Evolutionary conservation across 2,888 invertebrate species (phyloP), one percentile per base, ranked within the genome.

Genomic region (Ligdia adustata): DNA sequence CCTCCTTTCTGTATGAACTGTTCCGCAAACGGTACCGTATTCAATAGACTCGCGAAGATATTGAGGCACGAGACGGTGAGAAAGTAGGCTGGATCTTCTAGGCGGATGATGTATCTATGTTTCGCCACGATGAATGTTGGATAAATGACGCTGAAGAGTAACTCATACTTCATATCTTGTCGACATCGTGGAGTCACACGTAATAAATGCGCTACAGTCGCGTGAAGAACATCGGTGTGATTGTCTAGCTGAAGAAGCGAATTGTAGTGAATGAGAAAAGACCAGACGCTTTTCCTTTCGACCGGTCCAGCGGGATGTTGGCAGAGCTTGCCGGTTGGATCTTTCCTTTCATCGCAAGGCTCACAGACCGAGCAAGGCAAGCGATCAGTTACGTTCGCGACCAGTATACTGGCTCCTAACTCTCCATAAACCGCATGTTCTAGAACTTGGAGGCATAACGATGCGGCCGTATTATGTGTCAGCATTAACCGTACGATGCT

Each of bases 361-460:
- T 86, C 86, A 56, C 91, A 91, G 4, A 86, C 75, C 0, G 82
- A 73, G 52, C 91, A 91, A 0, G 89, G 87, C 22, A 83, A 60
- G 32, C 78, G 80, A 50, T 91, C 92, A 0, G 82, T 74, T 7
- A 75, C 72, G 38, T 60, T 72, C 0, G 77, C 77, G 1, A 75
- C 46, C 1, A 86, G 64, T 1, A 86, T 72, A 22, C 79, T 77
- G 2, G 92, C 92, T 0, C 93, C 93, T 9, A 93, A 65, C 58
- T 93, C 93, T 1, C 90, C 90, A 64, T 92, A 93, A 2, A 93
- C 85, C 0, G 91, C 91, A 32, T 87, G 87, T 57, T 93, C 93
- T 7, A 93, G 64, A 0, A 93, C 75, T 9, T 86, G 84, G 4
- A 93, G 83, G 6, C 91, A 89, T 0, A 84, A 58, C 2, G 80